Conservation (phyloP, 2,888 invertebrate species). For the Phortica magna region DNA sequence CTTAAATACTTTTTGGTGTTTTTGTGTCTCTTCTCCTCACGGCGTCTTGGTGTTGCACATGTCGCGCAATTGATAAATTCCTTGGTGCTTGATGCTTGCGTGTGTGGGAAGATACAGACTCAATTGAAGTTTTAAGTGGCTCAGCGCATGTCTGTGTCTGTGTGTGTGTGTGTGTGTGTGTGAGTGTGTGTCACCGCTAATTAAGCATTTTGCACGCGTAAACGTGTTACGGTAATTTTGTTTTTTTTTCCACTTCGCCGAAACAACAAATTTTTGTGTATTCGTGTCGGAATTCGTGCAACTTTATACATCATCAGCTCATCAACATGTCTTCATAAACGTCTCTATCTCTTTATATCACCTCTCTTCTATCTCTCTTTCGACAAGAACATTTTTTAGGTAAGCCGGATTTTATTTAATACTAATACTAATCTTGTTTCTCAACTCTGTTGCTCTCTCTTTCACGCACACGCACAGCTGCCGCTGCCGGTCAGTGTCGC, state of each 20-base stretch:
- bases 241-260: too few relatives aligned
- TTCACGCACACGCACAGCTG: conserved; percentile 56
- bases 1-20: conserved; percentile 36
- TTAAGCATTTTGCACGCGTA: not conserved
- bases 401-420: conserved; percentile 60
- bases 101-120: too few relatives aligned
- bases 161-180: too few relatives aligned
- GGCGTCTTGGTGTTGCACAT: not conserved
- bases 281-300: not conserved
- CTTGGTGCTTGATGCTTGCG: too few relatives aligned
- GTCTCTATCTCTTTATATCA: conserved; percentile 28
- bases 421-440: conserved; percentile 29
- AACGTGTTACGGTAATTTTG: too few relatives aligned
- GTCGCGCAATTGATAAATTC: too few relatives aligned
- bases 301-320: not conserved
- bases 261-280: too few relatives aligned
- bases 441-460: conserved; percentile 38
- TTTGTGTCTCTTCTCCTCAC: not conserved
- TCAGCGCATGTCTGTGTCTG: too few relatives aligned
- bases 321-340: conserved; percentile 3
- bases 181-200: not conserved
- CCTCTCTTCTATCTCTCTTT: conserved; percentile 24
- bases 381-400: conserved; percentile 65
- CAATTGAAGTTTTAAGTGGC: too few relatives aligned
- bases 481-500: conserved; percentile 79